A percentile compares a stretch with the other conserved stretches of the same genome.
Evolutionary conservation across 2,888 invertebrate species (phyloP).

Genomic region (Agrotis segetum): DNA sequence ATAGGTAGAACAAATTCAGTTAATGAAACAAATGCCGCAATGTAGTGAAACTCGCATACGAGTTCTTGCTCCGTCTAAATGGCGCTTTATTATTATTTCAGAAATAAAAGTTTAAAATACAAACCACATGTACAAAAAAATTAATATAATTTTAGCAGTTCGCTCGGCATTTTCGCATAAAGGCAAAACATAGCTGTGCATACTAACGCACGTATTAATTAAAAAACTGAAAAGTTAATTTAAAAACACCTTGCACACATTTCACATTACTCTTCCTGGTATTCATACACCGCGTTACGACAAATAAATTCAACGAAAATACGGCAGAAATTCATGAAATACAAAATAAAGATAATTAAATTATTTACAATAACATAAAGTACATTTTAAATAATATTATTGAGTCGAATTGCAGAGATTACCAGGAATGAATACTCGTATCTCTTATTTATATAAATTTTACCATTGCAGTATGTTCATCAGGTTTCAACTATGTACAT

Average conservation of each 20-base stretch:
- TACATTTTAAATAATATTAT: neutral
- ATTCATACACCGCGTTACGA: neutral
- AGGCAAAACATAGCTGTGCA: constrained; percentile 15
- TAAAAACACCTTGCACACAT: constrained; percentile 4
- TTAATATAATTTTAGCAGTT: constrained; percentile 16
- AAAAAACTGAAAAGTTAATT: constrained; percentile 14
- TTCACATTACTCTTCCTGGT: neutral
- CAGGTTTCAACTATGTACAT: constrained; percentile 1
- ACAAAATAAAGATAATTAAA: constrained; percentile 5
- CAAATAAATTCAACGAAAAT: constrained; percentile 8
- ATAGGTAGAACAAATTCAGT: no score
- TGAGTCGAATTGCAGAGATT: neutral
- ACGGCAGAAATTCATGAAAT: neutral
- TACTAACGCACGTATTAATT: neutral
- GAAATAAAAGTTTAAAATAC: constrained; percentile 11
- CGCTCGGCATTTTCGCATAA: constrained; percentile 45
- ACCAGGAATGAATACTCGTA: constrained; percentile 1
- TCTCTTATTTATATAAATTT: no score
- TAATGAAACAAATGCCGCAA: no score
- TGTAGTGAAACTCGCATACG: no score
- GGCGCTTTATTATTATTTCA: no score
- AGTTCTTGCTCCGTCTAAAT: no score
- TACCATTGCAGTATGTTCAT: neutral
- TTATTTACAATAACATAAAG: constrained; percentile 6
- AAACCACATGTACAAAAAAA: constrained; percentile 10